These are phyloP conservation scores for Brachyptera putata DNA, from an alignment of 2,888 invertebrate genomes.

Conservation along the genomic window DNA sequence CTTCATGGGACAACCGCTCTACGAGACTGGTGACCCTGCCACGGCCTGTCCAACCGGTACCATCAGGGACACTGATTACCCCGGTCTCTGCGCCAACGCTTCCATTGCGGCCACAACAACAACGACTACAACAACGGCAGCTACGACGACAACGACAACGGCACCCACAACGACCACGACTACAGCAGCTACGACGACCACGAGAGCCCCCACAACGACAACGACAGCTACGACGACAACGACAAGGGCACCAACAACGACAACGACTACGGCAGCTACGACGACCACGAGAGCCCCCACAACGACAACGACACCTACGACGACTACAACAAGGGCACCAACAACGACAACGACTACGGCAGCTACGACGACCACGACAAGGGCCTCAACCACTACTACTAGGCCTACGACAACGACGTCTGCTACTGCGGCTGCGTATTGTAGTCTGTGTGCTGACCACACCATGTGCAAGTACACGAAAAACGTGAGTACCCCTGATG, in stretches of 20 bases:
- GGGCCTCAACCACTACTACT: too few relatives aligned
- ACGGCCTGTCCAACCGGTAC: constrained; percentile 38
- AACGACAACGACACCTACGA: too few relatives aligned
- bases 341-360: background rate
- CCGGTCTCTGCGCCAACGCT: background rate
- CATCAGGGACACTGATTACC: too few relatives aligned
- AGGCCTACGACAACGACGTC: background rate
- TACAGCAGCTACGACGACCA: background rate
- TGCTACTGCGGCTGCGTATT: background rate
- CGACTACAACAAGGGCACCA: background rate
- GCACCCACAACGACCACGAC: background rate
- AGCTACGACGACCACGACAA: background rate
- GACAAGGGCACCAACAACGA: background rate
- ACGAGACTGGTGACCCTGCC: constrained; percentile 39
- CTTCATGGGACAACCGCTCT: constrained; percentile 39
- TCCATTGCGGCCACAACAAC: too few relatives aligned
- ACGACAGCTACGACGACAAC: background rate
- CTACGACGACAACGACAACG: constrained; percentile 4
- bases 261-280: background rate
- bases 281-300: background rate
- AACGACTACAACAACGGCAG: too few relatives aligned
- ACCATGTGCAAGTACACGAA: too few relatives aligned
- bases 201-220: constrained; percentile 1
- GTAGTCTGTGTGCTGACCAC: too few relatives aligned
- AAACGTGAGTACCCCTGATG: too few relatives aligned